Evolutionary conservation across 2,113 vertebrate species (phyloP), one percentile per base, ranked within the genome.

Genomic region (Corvus moneduloides): DNA sequence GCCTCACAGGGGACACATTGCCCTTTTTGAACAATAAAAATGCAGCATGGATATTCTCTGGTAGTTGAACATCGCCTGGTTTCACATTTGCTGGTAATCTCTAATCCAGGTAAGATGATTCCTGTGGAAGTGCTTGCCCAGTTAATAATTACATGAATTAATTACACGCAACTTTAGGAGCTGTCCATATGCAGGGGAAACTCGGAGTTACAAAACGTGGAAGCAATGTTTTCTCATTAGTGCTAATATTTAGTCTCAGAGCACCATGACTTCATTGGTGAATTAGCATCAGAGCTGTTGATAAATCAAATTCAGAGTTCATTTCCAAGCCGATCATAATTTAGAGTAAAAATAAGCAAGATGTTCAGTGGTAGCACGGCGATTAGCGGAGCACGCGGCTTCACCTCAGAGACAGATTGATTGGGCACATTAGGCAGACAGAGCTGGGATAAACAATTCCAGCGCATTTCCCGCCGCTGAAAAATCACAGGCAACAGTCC

Each of bases 261-360:
- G 76, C 80, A 75, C 86, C 93, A 37, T 13, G 91, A 71, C 81
- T 92, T 91, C 93, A 44, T 26, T 56, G 86, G 80, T 37, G 89
- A 93, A 95, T 95, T 94, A 94, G 64, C 92, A 82, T 46, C 75
- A 13, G 30, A 32, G 91, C 89, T 76, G 87, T 91, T 87, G 89
- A 94, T 93, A 95, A 95, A 95, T 96, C 96, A 84, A 87, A 93
- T 91, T 91, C 89, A 35, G 87, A 61, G 69, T 54, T 93, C 78
- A 85, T 89, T 95, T 89, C 33, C 90, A 87, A 91, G 37, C 71
- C n/a, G 30, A 43, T 30, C 74, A 64, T 94, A 94, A 94, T 89
- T 95, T 69, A 64, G 54, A 89, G 84, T 9, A 87, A 92, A 96
- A 92, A 94, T 84, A 93, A 94, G 91, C 84, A 82, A 91, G 91